Evolutionary conservation across 2,113 vertebrate species (phyloP).

Genomic region (Apteryx mantelli): DNA sequence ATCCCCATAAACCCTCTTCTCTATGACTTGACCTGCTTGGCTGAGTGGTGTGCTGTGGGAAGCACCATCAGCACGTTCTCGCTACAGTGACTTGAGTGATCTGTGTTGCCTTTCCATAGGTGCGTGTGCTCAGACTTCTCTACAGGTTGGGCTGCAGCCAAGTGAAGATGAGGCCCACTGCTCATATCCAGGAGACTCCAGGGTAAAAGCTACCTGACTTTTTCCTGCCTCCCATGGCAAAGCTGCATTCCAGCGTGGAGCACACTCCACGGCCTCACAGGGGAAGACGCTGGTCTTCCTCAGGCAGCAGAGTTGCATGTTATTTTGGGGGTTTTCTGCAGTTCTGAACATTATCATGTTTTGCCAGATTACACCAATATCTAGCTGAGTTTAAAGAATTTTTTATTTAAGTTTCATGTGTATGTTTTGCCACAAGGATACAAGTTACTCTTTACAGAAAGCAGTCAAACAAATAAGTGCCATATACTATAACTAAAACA

Average conservation of each 20-base stretch:
- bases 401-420: constrained; percentile 26
- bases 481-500: neutral
- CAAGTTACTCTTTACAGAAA: neutral
- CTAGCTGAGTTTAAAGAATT: neutral
- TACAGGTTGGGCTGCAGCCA: neutral
- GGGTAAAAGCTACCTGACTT: neutral
- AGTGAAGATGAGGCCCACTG: neutral
- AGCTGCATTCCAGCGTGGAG: neutral
- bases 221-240: neutral
- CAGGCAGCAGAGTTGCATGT: neutral
- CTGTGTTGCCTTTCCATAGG: neutral
- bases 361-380: neutral
- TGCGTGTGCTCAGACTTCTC: neutral
- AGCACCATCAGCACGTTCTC: neutral
- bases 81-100: neutral
- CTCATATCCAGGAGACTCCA: neutral
- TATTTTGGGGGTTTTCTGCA: neutral
- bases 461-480: neutral
- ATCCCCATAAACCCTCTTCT: neutral
- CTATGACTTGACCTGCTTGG: neutral
- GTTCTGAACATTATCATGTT: neutral
- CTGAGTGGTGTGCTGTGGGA: neutral
- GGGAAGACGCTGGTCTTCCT: neutral
- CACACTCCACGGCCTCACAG: accelerated
- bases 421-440: neutral